Conservation (phyloP, 1,140 invertebrate genomes). For the Drosophila suzukii region DNA sequence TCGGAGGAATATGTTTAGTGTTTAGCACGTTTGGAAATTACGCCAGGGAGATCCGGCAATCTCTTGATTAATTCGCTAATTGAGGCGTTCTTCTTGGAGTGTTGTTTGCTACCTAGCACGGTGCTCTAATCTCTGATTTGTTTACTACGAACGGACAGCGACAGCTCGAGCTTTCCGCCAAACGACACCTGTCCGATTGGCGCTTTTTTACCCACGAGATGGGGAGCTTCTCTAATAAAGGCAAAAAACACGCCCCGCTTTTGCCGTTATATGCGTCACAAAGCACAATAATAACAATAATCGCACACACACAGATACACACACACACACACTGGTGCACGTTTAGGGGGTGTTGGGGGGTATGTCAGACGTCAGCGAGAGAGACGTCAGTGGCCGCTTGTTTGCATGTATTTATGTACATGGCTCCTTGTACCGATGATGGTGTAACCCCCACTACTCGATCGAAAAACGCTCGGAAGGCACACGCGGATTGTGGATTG, state of each 20-base stretch:
- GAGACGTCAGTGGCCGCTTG: constrained; percentile 32
- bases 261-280: constrained; percentile 63
- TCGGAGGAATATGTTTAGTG: constrained; percentile 3
- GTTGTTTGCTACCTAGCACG: neutral
- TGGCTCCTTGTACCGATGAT: constrained; percentile 6
- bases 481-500: constrained; percentile 27
- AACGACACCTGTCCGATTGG: constrained; percentile 21
- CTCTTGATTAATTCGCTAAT: constrained; percentile 30
- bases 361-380: constrained; percentile 20
- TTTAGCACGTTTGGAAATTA: constrained; percentile 44
- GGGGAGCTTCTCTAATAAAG: constrained; percentile 22
- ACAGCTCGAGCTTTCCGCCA: constrained; percentile 18
- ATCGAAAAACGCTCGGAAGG: constrained; percentile 20
- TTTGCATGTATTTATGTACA: too few species aligned
- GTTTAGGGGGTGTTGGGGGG: neutral
- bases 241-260: constrained; percentile 66
- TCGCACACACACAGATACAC: constrained; percentile 30
- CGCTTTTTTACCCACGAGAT: constrained; percentile 15
- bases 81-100: constrained; percentile 12
- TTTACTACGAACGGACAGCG: constrained; percentile 17
- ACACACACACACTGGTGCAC: neutral
- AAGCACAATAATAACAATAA: constrained; percentile 52
- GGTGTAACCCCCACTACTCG: constrained; percentile 39
- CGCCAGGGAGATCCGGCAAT: constrained; percentile 6
- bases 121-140: constrained; percentile 36